Percentiles rank a stretch among this genome's conserved stretches.
phyloP scores from a whole-genome alignment of 2,797 vertebrate species.

The Amniataba percoides region DNA sequence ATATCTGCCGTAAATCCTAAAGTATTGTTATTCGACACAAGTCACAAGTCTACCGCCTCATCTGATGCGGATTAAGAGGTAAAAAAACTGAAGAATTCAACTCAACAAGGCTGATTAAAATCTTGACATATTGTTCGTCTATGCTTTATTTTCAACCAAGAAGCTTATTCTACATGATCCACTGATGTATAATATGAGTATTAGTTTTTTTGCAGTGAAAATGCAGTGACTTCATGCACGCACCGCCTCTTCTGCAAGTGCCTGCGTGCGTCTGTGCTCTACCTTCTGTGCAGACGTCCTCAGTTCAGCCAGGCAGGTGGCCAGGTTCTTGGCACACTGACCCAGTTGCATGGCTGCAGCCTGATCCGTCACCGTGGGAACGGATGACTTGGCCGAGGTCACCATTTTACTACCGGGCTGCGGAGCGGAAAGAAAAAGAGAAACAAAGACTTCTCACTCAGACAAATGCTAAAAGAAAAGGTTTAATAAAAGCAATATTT shows the following conservation, averaged over 20 bases:
- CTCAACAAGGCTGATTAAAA: neutral
- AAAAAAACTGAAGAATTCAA: neutral
- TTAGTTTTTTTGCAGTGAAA: slow-evolving; percentile 2
- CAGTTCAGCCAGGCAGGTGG: slow-evolving; percentile 95
- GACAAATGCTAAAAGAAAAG: neutral
- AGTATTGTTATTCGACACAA: neutral
- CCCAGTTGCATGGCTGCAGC: slow-evolving; percentile 98
- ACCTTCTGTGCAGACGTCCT: slow-evolving; percentile 96
- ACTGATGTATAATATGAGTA: neutral
- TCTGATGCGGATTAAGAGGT: neutral
- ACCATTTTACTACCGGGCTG: slow-evolving; percentile 99
- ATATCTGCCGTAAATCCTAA: neutral
- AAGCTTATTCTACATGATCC: neutral
- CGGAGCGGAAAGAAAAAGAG: neutral
- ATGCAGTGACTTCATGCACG: neutral
- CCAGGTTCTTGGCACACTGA: slow-evolving; percentile 97
- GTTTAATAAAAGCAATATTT: neutral
- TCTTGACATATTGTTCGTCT: neutral
- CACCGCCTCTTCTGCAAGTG: neutral
- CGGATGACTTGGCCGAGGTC: slow-evolving; percentile 94
- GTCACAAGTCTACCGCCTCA: neutral
- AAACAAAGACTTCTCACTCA: neutral
- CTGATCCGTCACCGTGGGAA: slow-evolving; percentile 96
- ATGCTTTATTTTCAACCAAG: neutral
- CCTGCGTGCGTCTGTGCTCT: slow-evolving; percentile 34